Base-by-base conservation (phyloP, 2,888 invertebrate genomes). In the Tetrapedia diversipes region DNA sequence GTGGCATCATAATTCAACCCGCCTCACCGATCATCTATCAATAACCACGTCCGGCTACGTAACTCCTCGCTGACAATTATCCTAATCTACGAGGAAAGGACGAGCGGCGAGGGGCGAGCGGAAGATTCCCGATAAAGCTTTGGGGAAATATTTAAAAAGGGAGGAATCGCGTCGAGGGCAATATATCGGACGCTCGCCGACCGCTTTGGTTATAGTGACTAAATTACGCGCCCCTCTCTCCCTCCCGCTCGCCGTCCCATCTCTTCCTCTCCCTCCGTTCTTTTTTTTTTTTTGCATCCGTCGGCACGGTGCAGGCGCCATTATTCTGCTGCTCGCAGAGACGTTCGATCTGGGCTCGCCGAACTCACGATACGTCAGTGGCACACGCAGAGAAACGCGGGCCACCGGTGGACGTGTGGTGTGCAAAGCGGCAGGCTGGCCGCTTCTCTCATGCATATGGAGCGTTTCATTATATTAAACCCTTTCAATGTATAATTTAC, bases 401-500 rank as follows among this genome's bases (percentile, higher is more conserved):
- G 73, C 77, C 78, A 83, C 84, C 80, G n/a, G 69, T 66, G 65
- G 68, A 54, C 82, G 79, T 82, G 80, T 82, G 80, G 85, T 84
- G 86, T 83, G 86, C 85, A 85, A 87, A 86, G 87, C 88, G 88
- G 81, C 88, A 85, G 88, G 84, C 86, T 86, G 89, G 87, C 86
- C 87, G 87, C 86, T 87, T 89, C 93, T 94, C 93, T 94, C 94
- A 94, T 94, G 93, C 94, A 94, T 94, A 94, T 94, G 94, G 93
- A 94, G 93, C 93, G 93, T 93, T 93, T 94, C 93, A 94, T 94
- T 94, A 94, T 93, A 94, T 93, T 93, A 94, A 93, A 94, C 93
- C 93, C 93, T 93, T 94, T 94, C 93, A 93, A 94, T 94, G 94
- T 94, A 94, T 94, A 94, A 94, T 94, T 94, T 94, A 94, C 93